Base-by-base conservation (phyloP, 2,113 vertebrate genomes). In the Heterotilapia buettikoferi region DNA sequence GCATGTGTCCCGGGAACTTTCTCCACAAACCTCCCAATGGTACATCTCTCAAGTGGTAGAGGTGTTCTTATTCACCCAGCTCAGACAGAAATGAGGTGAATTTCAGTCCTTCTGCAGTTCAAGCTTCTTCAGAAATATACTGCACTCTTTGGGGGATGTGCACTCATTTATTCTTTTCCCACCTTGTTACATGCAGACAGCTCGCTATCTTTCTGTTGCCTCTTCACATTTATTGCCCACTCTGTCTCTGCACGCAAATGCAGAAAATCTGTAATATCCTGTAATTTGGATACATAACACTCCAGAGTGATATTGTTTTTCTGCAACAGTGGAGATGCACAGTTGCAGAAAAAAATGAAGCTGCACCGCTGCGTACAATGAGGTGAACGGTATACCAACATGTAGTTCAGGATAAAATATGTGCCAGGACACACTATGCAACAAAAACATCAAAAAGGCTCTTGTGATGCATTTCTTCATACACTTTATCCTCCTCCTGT, bases 1-100 rank as follows among this genome's bases (percentile, higher is more conserved):
- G 61, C 66, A 87, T 84, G 85, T 87, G 59, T 84, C 88, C 89
- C 83, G 47, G 85, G 93, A 94, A 93, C 83, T 89, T 90, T 94
- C 86, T 89, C 88, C 47, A 78, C 86, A 80, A 86, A 45, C 76
- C 86, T 95, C 93, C 89, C 93, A 86, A 40, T 87, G 90, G 89
- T 87, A 47, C 63, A 86, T 13, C 80, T 88, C 88, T 59, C 90
- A 43, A 78, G 81, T 79, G 88, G 90, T 90, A 86, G 89, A 92
- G 89, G 89, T 87, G 85, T 79, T 90, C 85, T 92, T 93, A 88
- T 84, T 89, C 36, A 89, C 83, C 73, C 53, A 79, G 29, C 80
- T 61, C 56, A 24, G 40, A 88, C 80, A 90, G 85, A 89, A 93
- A 94, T 90, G 9, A 89, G 87, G 45, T 61, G 76, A 88, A 91